phyloP scores from a whole-genome alignment of 2,888 invertebrate species.

The Hoplodrina ambigua region DNA sequence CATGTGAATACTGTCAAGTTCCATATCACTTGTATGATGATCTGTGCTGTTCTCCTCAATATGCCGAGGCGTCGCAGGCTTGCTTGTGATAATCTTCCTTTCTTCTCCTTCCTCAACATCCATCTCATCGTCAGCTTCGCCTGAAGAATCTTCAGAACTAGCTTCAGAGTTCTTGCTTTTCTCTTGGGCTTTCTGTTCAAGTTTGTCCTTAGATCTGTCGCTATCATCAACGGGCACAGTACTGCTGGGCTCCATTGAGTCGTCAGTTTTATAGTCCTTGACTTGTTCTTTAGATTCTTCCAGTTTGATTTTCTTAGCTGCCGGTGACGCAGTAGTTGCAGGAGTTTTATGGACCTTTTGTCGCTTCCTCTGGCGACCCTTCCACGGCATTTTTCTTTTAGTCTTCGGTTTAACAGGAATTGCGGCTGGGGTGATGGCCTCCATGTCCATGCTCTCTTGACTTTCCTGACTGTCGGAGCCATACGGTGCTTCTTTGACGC shows the following conservation, averaged over 20 bases:
- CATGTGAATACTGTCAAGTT: conserved; percentile 87
- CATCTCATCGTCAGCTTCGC: conserved; percentile 93
- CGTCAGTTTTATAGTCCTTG: conserved; percentile 77
- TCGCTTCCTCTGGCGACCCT: conserved; percentile 83
- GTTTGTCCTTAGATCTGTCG: conserved; percentile 64
- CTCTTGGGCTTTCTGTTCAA: conserved; percentile 73
- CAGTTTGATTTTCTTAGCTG: conserved; percentile 80
- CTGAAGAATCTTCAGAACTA: conserved; percentile 91
- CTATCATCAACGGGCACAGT: conserved; percentile 53
- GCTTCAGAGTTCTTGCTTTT: conserved; percentile 85
- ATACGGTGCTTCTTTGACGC: conserved; percentile 75
- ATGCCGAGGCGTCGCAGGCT: conserved; percentile 79
- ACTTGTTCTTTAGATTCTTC: conserved; percentile 68
- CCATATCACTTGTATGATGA: conserved; percentile 88
- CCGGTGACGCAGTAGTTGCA: conserved; percentile 72
- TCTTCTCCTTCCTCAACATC: conserved; percentile 91
- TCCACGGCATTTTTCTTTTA: conserved; percentile 89
- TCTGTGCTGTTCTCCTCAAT: conserved; percentile 86
- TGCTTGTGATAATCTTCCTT: conserved; percentile 79
- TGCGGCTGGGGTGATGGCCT: conserved; percentile 66
- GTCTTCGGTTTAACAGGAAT: conserved; percentile 74
- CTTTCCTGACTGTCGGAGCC: conserved; percentile 87
- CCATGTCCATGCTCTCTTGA: conserved; percentile 77
- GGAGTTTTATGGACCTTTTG: conserved; percentile 72
- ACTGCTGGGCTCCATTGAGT: conserved; percentile 73